Evolutionary conservation across 2,888 invertebrate genomes (phyloP), one percentile per base, ranked within the genome.

Genomic region (Elegia similella): DNA sequence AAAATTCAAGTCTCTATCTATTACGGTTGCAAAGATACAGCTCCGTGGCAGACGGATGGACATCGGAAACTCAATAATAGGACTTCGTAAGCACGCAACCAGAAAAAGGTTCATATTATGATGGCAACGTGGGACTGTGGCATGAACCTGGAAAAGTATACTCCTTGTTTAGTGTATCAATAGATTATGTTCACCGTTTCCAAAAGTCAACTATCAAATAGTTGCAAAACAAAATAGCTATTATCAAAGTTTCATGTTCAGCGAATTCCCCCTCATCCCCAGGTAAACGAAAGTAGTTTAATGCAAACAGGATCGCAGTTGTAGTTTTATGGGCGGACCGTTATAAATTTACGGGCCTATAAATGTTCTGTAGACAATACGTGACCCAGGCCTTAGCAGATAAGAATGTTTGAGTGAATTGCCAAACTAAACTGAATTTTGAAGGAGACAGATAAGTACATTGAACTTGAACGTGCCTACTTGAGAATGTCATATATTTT

Each of bases 271-370:
- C 50, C 44, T 42, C 10, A 52, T 42, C 30, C 42, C 29, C 23
- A 53, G 29, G 53, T 53, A 42, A 30, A 43, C 42, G 30, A 30
- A 53, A 53, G 30, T 53, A 2, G 32, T 44, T 38, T 48, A 48
- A 56, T 48, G 42, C 56, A 47, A 56, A 56, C 56, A 56, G 15
- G 34, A 48, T 42, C 38, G 48, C 38, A 30, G 42, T 56, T 42
- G 47, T 48, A 56, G 48, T 56, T 56, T 56, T 56, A 56, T 34
- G 30, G 47, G 42, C 13, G 38, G 47, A 47, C 55, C 56, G 56
- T 48, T 56, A 56, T 48, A 56, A 56, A 56, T 56, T 55, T 56
- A 48, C 42, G 13, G 15, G 29, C 42, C 42, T 48, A 48, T 56
- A 48, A 38, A 55, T 55, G 42, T 55, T 42, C 47, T 17, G 46